phyloP scores from a whole-genome alignment of 2,888 invertebrate genomes.

The Cryptophagus acutangulus region DNA sequence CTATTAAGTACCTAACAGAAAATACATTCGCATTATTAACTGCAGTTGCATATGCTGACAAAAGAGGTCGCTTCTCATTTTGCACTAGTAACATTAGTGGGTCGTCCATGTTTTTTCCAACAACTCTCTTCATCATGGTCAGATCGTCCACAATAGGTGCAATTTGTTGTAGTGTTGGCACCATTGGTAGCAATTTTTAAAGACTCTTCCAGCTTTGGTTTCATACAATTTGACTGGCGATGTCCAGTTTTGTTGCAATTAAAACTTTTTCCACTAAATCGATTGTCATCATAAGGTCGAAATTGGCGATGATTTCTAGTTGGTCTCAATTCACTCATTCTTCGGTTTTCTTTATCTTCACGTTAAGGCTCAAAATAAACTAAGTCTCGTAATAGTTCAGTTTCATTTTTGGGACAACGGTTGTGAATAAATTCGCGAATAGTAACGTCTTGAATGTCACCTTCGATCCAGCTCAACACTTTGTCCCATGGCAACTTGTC shows the following conservation, averaged over 20 bases:
- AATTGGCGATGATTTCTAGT: too few species aligned
- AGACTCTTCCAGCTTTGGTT: neutral
- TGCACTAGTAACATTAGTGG: neutral
- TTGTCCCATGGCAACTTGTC: neutral
- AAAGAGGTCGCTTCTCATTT: neutral
- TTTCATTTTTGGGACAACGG: neutral
- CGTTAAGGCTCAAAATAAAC: neutral
- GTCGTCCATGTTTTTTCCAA: slow-evolving; percentile 1
- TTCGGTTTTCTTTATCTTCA: neutral
- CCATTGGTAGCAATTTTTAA: neutral
- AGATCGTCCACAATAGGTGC: neutral
- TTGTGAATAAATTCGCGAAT: neutral
- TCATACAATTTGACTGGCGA: neutral
- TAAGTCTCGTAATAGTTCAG: neutral
- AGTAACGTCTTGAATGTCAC: neutral
- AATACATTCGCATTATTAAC: neutral
- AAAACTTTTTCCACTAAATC: neutral
- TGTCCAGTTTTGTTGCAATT: neutral
- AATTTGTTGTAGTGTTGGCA: neutral
- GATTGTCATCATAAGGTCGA: too few species aligned
- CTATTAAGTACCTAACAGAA: neutral
- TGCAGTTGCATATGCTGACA: neutral
- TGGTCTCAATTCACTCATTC: too few species aligned
- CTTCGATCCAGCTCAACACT: neutral
- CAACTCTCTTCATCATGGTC: neutral